Percentiles rank a stretch among this genome's conserved stretches.
These are phyloP conservation scores for Eulemur coronatus DNA, from an alignment of 2,797 vertebrate species.

Conservation along the genomic window DNA sequence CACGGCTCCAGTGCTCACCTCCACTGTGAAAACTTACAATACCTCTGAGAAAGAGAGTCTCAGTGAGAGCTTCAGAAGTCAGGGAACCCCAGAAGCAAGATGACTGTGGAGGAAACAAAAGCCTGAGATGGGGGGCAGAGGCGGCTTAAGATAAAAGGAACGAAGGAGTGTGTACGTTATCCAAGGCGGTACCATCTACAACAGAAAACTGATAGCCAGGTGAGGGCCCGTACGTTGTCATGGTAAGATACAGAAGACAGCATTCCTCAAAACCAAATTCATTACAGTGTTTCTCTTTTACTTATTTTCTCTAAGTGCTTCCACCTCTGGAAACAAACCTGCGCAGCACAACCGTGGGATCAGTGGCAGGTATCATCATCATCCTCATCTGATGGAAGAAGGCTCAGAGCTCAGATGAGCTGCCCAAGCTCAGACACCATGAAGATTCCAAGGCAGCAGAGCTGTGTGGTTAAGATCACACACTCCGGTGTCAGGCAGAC, in stretches of 20 bases:
- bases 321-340: not conserved
- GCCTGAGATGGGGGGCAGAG: not conserved
- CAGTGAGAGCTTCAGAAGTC: not conserved
- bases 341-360: not conserved
- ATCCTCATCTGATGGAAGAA: not conserved
- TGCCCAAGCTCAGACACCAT: not conserved
- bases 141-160: not conserved
- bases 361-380: not conserved
- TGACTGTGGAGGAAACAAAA: not conserved
- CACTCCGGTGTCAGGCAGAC: not conserved
- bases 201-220: not conserved
- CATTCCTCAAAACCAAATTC: not conserved
- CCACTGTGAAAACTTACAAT: not conserved
- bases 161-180: not conserved
- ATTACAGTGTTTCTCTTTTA: not conserved
- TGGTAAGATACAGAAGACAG: not conserved
- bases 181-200: not conserved
- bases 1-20: not conserved
- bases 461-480: not conserved
- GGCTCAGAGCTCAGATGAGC: not conserved
- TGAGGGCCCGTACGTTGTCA: accelerated
- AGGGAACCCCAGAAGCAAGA: not conserved
- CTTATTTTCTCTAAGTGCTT: not conserved
- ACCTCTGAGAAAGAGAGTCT: not conserved
- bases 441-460: not conserved